A percentile compares a stretch with the other conserved stretches of the same genome.
Evolutionary conservation across 2,113 vertebrate species (phyloP).

Genomic region (Pelobates fuscus): DNA sequence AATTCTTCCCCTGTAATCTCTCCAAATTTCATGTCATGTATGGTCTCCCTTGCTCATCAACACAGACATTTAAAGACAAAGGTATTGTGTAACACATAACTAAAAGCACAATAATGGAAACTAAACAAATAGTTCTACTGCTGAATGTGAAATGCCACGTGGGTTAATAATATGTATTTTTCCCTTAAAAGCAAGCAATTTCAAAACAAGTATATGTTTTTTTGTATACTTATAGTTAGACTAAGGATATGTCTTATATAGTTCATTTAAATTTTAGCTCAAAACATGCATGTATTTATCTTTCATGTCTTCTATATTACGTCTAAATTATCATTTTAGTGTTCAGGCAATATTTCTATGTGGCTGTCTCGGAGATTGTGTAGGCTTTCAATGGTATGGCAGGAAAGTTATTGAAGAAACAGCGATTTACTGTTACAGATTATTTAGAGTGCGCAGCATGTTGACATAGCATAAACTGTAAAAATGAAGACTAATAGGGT

Average conservation of each 20-base stretch:
- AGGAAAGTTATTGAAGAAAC: constrained; percentile 52
- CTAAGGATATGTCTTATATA: constrained; percentile 14
- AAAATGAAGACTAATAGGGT: constrained; percentile 91
- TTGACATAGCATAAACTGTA: constrained; percentile 74
- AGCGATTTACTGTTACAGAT: constrained; percentile 65
- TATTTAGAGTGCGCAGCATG: constrained; percentile 71
- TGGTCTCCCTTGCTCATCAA: not conserved
- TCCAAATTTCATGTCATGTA: too few relatives aligned
- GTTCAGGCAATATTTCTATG: constrained; percentile 14
- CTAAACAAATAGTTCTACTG: constrained; percentile 29
- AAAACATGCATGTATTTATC: constrained; percentile 28
- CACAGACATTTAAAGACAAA: not conserved
- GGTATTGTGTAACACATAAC: not conserved
- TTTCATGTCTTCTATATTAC: constrained; percentile 4
- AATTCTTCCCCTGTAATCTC: too few relatives aligned
- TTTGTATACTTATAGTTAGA: constrained; percentile 7
- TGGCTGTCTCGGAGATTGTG: constrained; percentile 52
- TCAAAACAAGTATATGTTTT: constrained; percentile 41
- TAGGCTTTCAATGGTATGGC: constrained; percentile 52
- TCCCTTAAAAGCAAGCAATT: constrained; percentile 40
- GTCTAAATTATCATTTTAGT: constrained; percentile 39
- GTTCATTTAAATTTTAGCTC: not conserved
- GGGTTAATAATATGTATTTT: constrained; percentile 40
- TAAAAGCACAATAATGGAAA: constrained; percentile 4
- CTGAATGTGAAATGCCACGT: not conserved